phyloP scores from a whole-genome alignment of 2,888 invertebrate genomes.

The Coenonympha glycerion region DNA sequence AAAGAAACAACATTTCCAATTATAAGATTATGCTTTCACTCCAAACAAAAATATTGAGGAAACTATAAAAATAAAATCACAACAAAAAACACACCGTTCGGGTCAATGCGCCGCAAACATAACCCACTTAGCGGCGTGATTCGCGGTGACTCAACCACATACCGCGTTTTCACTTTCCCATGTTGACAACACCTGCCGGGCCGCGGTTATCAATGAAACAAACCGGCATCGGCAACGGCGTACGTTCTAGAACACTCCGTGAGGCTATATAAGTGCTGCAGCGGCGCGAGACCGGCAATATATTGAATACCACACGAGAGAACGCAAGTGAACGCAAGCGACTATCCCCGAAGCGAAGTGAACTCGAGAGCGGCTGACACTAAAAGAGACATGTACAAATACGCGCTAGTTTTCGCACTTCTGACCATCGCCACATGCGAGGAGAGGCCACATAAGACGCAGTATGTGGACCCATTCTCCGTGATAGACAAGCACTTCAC shows the following conservation, averaged over 20 bases:
- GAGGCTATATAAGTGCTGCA: conserved; percentile 59
- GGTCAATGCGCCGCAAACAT: conserved; percentile 24
- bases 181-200: conserved; percentile 56
- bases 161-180: conserved; percentile 33
- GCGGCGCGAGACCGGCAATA: conserved; percentile 38
- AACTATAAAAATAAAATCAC: conserved; percentile 2
- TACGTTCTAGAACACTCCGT: conserved; percentile 62
- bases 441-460: conserved; percentile 38
- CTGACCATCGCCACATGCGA: conserved; percentile 41
- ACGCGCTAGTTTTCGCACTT: conserved; percentile 43
- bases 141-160: conserved; percentile 27
- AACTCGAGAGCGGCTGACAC: conserved; percentile 29
- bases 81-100: conserved; percentile 15
- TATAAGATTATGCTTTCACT: conserved; percentile 2
- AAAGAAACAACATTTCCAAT: not conserved
- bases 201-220: conserved; percentile 57
- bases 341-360: conserved; percentile 26
- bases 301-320: conserved; percentile 32
- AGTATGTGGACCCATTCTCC: conserved; percentile 53
- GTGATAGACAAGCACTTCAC: conserved; percentile 56
- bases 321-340: no score
- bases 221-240: conserved; percentile 30
- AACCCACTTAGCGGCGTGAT: conserved; percentile 29
- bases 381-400: conserved; percentile 49
- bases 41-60: not conserved